Base-by-base conservation (phyloP, 2,113 vertebrate genomes). In the Notothenia coriiceps region DNA sequence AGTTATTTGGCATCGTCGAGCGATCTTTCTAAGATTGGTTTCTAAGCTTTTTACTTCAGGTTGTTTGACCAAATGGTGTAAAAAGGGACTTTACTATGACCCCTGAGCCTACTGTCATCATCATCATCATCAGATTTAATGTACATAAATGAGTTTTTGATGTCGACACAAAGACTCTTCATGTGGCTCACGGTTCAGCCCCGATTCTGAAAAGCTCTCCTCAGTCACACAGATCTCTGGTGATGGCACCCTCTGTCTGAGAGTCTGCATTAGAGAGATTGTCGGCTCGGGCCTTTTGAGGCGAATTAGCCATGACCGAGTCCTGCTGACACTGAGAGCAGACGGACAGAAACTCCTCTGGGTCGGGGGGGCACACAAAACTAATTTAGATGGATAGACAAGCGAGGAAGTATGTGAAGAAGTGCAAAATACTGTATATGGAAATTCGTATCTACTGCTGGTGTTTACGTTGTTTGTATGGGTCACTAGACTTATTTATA, bases 281-380 rank as follows among this genome's bases (percentile, higher is more conserved):
- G 84, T 47, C 73, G 46, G 76, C 77, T 80, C 68, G 17, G 75
- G 79, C 67, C 85, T 78, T 86, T 91, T 91, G 81, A 92, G 68
- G 69, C 70, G 82, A 82, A 90, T 89, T 88, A 88, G 82, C 85
- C 83, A 17, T 89, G 92, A 87, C 85, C 15, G 73, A 82, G 76
- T 77, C 83, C 76, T 10, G 79, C 87, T 89, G 89, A 92, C 84
- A 89, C 25, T 0, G 76, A 86, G 57, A 80, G 82, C 74, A 54
- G 80, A 64, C 68, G 85, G 46, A 76, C 79, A 25, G 63, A 76
- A 56, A 17, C 62, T 64, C 50, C 1, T 2, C 40, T 8, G 60
- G 60, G 73, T 8, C 3, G 17, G 17, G 40, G 25, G 14, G 57
- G 33, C 57, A 18, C 67, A 51, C 54, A 62, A 70, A 77, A 78